Evolutionary conservation across 1,140 invertebrate genomes (phyloP).

Genomic region (Xylocopa sonorina): DNA sequence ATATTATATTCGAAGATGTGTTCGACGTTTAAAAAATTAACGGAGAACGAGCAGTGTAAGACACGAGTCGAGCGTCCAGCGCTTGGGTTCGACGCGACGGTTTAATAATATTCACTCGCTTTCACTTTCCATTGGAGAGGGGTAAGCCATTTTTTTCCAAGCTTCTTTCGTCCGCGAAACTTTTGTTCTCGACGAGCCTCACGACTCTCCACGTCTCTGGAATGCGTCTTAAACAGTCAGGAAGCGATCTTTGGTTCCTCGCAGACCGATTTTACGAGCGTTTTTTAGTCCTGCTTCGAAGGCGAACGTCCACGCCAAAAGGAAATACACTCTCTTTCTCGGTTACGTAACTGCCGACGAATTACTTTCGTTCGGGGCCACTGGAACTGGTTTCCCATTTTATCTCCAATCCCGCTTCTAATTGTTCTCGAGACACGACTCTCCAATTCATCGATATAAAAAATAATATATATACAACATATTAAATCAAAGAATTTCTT

Average conservation of each 20-base stretch:
- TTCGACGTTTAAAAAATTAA: not conserved
- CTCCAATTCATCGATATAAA: not conserved
- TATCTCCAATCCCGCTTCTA: not conserved
- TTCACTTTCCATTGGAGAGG: not conserved
- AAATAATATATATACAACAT: no score
- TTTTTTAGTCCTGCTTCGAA: accelerated
- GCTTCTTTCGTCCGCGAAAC: not conserved
- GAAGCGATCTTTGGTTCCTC: no score
- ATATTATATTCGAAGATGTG: no score
- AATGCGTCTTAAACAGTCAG: no score
- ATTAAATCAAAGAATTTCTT: no score
- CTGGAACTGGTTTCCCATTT: not conserved
- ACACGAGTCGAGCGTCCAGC: not conserved
- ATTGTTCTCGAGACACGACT: not conserved
- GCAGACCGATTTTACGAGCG: no score
- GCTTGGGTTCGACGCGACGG: no score
- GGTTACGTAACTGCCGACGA: not conserved
- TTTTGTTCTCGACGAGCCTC: not conserved
- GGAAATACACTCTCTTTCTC: not conserved
- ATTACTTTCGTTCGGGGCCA: not conserved
- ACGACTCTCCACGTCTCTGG: not conserved
- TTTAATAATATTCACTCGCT: not conserved
- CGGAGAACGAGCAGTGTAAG: no score
- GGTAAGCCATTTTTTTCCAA: not conserved
- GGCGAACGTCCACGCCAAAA: not conserved